phyloP scores from a whole-genome alignment of 1,140 invertebrate genomes.

The Scaptodrosophila lebanonensis region DNA sequence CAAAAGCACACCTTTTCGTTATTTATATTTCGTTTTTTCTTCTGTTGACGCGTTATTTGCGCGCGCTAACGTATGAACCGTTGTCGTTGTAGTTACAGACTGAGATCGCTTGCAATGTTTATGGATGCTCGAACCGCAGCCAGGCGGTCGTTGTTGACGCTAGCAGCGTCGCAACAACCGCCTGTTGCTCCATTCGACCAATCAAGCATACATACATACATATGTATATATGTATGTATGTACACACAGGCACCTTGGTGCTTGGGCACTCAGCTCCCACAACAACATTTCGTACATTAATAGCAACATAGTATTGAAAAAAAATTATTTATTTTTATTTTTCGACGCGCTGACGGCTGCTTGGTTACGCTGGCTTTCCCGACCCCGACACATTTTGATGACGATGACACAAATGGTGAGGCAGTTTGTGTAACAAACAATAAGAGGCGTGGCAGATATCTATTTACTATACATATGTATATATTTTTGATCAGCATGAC shows the following conservation, averaged over 20 bases:
- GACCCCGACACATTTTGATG: slow-evolving; percentile 22
- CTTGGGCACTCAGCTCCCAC: slow-evolving; percentile 36
- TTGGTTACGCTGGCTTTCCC: slow-evolving; percentile 22
- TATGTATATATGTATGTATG: background rate
- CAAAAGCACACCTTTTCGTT: slow-evolving; percentile 29
- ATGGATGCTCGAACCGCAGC: background rate
- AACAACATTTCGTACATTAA: slow-evolving; percentile 4
- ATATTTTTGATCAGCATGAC: background rate
- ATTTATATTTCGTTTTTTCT: slow-evolving; percentile 30
- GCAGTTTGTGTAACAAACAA: too few relatives aligned
- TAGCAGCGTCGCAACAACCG: slow-evolving; percentile 38
- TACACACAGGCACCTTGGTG: slow-evolving; percentile 17
- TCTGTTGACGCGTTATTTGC: slow-evolving; percentile 32
- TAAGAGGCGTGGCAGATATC: too few relatives aligned
- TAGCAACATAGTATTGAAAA: slow-evolving; percentile 31
- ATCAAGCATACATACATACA: slow-evolving; percentile 14
- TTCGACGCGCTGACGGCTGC: slow-evolving; percentile 21
- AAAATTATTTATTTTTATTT: too few relatives aligned
- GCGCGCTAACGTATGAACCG: slow-evolving; percentile 54
- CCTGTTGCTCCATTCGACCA: slow-evolving; percentile 47
- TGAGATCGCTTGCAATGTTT: slow-evolving; percentile 25
- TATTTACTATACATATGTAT: too few relatives aligned
- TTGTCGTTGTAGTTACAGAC: slow-evolving; percentile 47
- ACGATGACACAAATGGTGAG: slow-evolving; percentile 27
- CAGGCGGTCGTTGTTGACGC: background rate